phyloP scores from a whole-genome alignment of 1,140 invertebrate species.

The Drosophila pachea region DNA sequence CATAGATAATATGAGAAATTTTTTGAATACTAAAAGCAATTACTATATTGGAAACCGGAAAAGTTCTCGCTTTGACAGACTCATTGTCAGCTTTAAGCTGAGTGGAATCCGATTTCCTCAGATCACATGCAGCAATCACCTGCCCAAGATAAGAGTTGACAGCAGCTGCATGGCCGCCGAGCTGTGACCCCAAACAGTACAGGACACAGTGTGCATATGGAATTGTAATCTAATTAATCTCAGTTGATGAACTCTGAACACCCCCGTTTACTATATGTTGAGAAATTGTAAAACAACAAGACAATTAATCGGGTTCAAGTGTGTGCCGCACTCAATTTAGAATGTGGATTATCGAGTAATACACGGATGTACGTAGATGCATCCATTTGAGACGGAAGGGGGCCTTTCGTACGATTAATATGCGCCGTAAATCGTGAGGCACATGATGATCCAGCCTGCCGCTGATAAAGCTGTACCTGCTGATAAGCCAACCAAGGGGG shows the following conservation, averaged over 20 bases:
- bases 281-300: conserved; percentile 28
- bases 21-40: neutral
- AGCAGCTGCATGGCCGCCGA: conserved; percentile 2
- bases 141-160: conserved; percentile 18
- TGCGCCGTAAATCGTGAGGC: conserved; percentile 27
- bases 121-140: conserved; percentile 11
- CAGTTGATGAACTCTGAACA: conserved; percentile 36
- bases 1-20: no score
- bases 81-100: conserved; percentile 20
- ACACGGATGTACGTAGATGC: conserved; percentile 1
- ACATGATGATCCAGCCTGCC: conserved; percentile 17
- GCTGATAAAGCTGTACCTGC: conserved; percentile 51
- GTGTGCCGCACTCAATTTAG: conserved; percentile 42
- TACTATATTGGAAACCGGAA: conserved; percentile 6
- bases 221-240: conserved; percentile 22
- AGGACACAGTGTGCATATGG: neutral
- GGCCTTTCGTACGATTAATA: conserved; percentile 17
- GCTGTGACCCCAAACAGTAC: conserved; percentile 7
- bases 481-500: conserved; percentile 43
- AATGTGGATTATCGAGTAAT: conserved; percentile 25
- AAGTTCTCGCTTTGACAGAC: conserved; percentile 10
- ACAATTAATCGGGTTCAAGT: conserved; percentile 45
- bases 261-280: conserved; percentile 7
- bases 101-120: conserved; percentile 8
- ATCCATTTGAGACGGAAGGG: neutral